Base-by-base conservation (phyloP, 2,797 vertebrate species). In the Mormyrops boulengeri region DNA sequence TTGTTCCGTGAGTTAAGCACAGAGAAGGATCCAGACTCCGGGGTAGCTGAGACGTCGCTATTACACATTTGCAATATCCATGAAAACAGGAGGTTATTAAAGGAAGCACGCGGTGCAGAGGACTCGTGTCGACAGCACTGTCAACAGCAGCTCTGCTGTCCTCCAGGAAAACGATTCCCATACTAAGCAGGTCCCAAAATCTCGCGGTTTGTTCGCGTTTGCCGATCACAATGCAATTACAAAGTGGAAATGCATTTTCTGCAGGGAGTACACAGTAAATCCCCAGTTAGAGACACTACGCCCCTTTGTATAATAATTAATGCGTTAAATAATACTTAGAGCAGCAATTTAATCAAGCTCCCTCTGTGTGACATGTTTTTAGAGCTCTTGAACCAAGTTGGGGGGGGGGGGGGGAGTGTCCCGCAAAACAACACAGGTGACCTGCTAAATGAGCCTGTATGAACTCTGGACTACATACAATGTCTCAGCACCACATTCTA, bases 281-380 rank as follows among this genome's bases (percentile, higher is more conserved):
- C 14, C 69, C 69, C 69, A 77, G 34, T 41, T 19, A 7, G 4
- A 77, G 34, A 77, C 69, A 41, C 69, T 0, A 19, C 12, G 38
- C 4, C 12, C 6, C 69, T 41, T 41, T 77, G 34, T 19, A 77
- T 77, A 19, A 77, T 77, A 77, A 77, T 77, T 17, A 77, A 77
- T 77, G 69, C 69, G 41, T 77, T 77, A 77, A 77, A 77, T 77
- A 77, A 77, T 77, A 77, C 69, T 77, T 34, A 77, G 14, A 77
- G 12, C 30, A 41, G 80, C 47, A 84, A n/a, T n/a, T 84, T 84
- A 84, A 84, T 84, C 47, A 84, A 84, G 41, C 80, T n/a, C 47
- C 38, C 14, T 50, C 80, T 49, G 44, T 84, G 44, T 47, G 44
- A 49, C 14, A 26, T 22, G 77, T 49, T 84, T 84, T 84, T 49